Conservation (phyloP, 64 coral and sea anemone species). For the Porites australiensis region DNA sequence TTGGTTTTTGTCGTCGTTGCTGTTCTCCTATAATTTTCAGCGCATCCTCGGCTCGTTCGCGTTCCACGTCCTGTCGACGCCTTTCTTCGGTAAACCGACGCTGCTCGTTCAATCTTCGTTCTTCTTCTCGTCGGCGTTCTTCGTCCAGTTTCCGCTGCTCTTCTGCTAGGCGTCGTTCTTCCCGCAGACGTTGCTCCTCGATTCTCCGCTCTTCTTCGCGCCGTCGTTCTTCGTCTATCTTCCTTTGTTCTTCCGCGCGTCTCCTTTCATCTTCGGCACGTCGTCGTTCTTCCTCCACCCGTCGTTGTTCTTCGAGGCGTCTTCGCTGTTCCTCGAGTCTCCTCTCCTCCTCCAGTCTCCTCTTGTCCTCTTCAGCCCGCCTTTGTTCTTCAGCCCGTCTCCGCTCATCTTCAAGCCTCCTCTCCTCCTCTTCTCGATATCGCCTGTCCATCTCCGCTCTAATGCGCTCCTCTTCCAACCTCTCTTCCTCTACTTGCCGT, state of each 20-base stretch:
- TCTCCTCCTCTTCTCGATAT: slow-evolving; percentile 43
- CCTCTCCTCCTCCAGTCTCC: slow-evolving; percentile 43
- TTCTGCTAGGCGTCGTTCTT: slow-evolving; percentile 58
- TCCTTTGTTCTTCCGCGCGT: slow-evolving; percentile 39
- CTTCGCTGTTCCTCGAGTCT: slow-evolving; percentile 68
- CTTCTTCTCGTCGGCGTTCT: slow-evolving; percentile 58
- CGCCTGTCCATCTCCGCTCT: slow-evolving; percentile 20
- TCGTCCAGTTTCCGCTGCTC: slow-evolving; percentile 69
- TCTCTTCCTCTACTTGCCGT: slow-evolving; percentile 45
- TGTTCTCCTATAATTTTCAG: slow-evolving; percentile 74
- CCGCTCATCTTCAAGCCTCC: slow-evolving; percentile 13
- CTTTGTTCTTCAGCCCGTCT: slow-evolving; percentile 65
- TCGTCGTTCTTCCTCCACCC: slow-evolving; percentile 34
- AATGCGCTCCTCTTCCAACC: slow-evolving; percentile 28
- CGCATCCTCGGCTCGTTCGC: slow-evolving; percentile 28
- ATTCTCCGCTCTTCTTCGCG: slow-evolving; percentile 67
- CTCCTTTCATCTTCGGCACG: slow-evolving; percentile 67
- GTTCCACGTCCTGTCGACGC: slow-evolving; percentile 51
- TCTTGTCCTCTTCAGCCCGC: slow-evolving; percentile 46
- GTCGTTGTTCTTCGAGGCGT: slow-evolving; percentile 35
- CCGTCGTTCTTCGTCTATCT: slow-evolving; percentile 60
- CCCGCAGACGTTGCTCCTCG: slow-evolving; percentile 56
- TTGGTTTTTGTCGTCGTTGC: slow-evolving; percentile 53
- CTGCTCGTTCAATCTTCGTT: slow-evolving; percentile 72
- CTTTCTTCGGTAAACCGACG: slow-evolving; percentile 69